Base-by-base conservation (phyloP, 2,113 vertebrate species). In the Andinoacara biseriatus region DNA sequence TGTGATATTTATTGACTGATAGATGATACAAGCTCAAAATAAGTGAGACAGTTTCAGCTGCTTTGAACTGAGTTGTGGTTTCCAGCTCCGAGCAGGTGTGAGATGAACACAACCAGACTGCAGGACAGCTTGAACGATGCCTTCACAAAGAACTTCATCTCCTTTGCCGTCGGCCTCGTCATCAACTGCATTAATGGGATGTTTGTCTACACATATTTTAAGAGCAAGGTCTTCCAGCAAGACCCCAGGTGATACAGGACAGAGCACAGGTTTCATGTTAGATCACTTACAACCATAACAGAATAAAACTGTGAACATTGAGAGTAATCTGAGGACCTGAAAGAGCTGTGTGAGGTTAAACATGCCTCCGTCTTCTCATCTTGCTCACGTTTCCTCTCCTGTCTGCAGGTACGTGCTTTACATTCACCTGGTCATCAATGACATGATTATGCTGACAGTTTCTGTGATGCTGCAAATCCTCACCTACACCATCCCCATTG, bases 371-470 rank as follows among this genome's bases (percentile, higher is more conserved):
- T 63, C 38, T 38, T 7, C n/a, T 65, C 14, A 2, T 65, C 24
- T 26, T 65, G 1, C 14, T 67, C 62, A 0, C 26, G 26, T 22
- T 13, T 65, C 38, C 7, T 40, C 62, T 65, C 14, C 62, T 65
- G 22, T 17, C 15, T 59, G n/a, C 82, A 88, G 93, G 61, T 95
- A 95, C 3, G 81, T 94, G 35, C 87, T 95, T n/a, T 94, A 91
- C 62, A 89, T 93, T 62, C 91, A 94, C 22, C 60, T 95, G 76
- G 93, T 95, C 24, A 83, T 94, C 52, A 94, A 89, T 13, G 93
- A 95, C 58, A 93, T 93, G 58, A 84, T 95, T 4, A 63, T 93
- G 92, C 59, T 95, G 46, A 84, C 59, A 1, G 0, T 89, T 8
- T 82, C 86, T 40, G 83, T 92, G 20, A 18, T 14, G 14, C 58